phyloP scores from a whole-genome alignment of 2,888 invertebrate species.

The Sycophila texana region DNA sequence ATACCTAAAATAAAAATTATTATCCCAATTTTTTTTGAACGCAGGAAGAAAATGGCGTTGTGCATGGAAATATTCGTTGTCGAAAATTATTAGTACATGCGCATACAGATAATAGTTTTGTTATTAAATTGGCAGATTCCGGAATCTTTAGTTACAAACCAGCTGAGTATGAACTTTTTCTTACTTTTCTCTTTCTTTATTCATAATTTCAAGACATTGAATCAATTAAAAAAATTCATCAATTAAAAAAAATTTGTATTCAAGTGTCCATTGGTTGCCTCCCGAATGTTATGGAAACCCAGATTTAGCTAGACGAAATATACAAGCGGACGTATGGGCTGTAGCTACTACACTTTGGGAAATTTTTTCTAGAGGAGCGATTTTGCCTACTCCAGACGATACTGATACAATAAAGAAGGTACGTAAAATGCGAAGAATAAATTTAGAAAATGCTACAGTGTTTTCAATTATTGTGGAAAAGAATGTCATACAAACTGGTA shows the following conservation, averaged over 20 bases:
- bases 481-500: too few species aligned
- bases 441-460: not conserved
- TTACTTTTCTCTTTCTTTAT: slow-evolving; percentile 28
- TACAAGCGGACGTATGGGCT: slow-evolving; percentile 92
- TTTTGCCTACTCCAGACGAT: slow-evolving; percentile 71
- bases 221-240: not conserved
- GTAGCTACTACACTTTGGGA: slow-evolving; percentile 95
- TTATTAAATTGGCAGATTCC: slow-evolving; percentile 90
- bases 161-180: slow-evolving; percentile 78
- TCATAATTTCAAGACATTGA: slow-evolving; percentile 4
- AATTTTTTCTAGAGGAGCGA: slow-evolving; percentile 87
- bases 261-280: slow-evolving; percentile 94
- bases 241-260: slow-evolving; percentile 31
- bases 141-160: slow-evolving; percentile 78
- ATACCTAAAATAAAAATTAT: slow-evolving; percentile 9
- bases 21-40: slow-evolving; percentile 33
- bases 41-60: slow-evolving; percentile 86
- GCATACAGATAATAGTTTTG: slow-evolving; percentile 82
- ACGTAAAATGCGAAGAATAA: not conserved
- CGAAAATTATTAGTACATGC: slow-evolving; percentile 87
- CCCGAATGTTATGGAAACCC: slow-evolving; percentile 87
- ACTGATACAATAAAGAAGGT: slow-evolving; percentile 73
- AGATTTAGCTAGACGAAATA: slow-evolving; percentile 81
- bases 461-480: not conserved
- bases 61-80: slow-evolving; percentile 91